phyloP scores from a whole-genome alignment of 1,140 invertebrate species.

The Phocides pigmalion region DNA sequence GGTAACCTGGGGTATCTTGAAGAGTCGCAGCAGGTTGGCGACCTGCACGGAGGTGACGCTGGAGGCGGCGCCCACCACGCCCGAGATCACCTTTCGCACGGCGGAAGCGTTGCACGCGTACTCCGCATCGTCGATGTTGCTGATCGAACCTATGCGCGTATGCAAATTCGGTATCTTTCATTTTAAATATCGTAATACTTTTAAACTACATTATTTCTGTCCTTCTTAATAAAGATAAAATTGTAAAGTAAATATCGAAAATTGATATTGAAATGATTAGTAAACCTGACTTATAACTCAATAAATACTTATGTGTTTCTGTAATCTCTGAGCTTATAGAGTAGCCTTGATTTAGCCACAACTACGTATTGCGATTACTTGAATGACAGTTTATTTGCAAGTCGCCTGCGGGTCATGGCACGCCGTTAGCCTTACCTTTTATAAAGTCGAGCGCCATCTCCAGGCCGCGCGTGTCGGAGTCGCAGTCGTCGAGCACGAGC shows the following conservation, averaged over 20 bases:
- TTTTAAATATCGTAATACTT: too few species aligned
- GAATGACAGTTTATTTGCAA: too few species aligned
- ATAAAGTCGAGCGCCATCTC: conserved; percentile 99
- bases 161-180: conserved; percentile 36
- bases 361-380: too few species aligned
- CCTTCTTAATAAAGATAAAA: too few species aligned
- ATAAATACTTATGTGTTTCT: too few species aligned
- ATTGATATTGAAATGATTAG: too few species aligned
- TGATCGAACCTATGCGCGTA: conserved; percentile 98
- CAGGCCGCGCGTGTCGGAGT: conserved; percentile 97
- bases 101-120: conserved; percentile 94
- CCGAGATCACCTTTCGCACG: conserved; percentile 93
- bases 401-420: too few species aligned
- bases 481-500: conserved; percentile 97
- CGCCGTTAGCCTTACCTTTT: conserved; percentile 95
- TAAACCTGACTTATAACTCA: too few species aligned
- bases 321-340: too few species aligned
- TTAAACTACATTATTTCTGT: too few species aligned
- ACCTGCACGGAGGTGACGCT: conserved; percentile 98
- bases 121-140: conserved; percentile 95
- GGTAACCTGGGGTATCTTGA: conserved; percentile 68
- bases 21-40: conserved; percentile 91
- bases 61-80: conserved; percentile 92
- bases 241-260: too few species aligned
- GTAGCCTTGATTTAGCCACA: too few species aligned